Evolutionary conservation across 2,797 vertebrate species (phyloP), one percentile per base, ranked within the genome.

Genomic region (Hoplostethus mediterraneus): DNA sequence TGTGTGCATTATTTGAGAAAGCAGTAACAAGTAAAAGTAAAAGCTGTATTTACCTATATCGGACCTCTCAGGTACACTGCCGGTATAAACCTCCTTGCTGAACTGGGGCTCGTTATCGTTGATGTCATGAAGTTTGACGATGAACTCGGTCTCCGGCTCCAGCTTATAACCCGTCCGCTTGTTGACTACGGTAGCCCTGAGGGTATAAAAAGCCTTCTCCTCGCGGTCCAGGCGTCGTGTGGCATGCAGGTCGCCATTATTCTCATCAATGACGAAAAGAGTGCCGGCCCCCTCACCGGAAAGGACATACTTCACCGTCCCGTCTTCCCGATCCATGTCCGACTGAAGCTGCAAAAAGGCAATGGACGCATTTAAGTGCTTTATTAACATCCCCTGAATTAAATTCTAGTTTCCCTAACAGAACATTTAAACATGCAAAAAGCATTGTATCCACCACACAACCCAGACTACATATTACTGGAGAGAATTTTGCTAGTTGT

Each of bases 51-150:
- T 95, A 99, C 97, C 98, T 4, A 96, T 93, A 44, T 95, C 95
- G 16, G 97, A 97, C 93, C 96, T 95, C 93, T 99, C 98, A 0
- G 96, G 96, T n/a, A 98, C 95, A 0, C 93, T 96, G 25, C 95
- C 97, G 0, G 87, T 69, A 0, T 99, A 99, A 56, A 97, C 92
- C 63, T 98, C 97, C 56, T 97, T 94, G 73, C 95, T 93, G 82
- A 99, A 99, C 73, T 95, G 95, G 17, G 97, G 98, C 82, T 98
- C 97, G 1, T 99, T 99, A 85, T 99, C 98, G 1, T 99, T 99
- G 93, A 99, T 97, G 86, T 99, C 98, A 72, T 99, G 97, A 51
- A 99, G 96, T 92, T 99, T 99, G 80, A 99, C 95, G 67, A 95
- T 96, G 74, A 99, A 99, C 75, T 99, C 97, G 0, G 98, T 98